These are phyloP conservation scores for Dastarcus helophoroides DNA, from an alignment of 2,888 invertebrate genomes.

Conservation along the genomic window DNA sequence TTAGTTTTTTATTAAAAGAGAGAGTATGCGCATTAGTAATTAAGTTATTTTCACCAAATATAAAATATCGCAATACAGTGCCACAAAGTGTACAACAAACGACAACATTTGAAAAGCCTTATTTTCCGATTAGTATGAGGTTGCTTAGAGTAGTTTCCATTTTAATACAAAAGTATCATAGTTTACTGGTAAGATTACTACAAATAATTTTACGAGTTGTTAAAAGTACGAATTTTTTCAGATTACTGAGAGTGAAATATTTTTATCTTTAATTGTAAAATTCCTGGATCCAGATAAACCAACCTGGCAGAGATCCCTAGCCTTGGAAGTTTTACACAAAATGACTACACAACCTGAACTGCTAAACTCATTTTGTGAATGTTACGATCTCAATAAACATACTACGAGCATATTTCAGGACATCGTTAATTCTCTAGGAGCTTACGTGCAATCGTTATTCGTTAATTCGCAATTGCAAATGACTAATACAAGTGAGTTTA, in stretches of 20 bases:
- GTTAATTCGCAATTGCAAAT: constrained; percentile 57
- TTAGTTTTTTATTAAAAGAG: constrained; percentile 88
- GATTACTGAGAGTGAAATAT: constrained; percentile 98
- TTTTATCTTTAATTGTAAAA: constrained; percentile 90
- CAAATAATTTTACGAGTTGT: too few relatives aligned
- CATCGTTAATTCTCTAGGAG: constrained; percentile 86
- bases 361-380: constrained; percentile 83
- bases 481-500: constrained; percentile 33
- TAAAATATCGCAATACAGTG: constrained; percentile 67
- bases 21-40: constrained; percentile 97
- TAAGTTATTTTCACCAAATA: constrained; percentile 93
- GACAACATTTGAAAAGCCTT: constrained; percentile 73
- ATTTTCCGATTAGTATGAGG: constrained; percentile 94
- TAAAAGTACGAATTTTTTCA: too few relatives aligned
- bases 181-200: constrained; percentile 61
- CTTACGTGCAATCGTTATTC: constrained; percentile 87
- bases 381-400: constrained; percentile 91
- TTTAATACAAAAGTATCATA: constrained; percentile 87
- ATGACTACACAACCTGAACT: constrained; percentile 83
- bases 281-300: constrained; percentile 96
- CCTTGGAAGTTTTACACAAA: constrained; percentile 91
- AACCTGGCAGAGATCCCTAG: constrained; percentile 90
- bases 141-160: constrained; percentile 85
- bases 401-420: constrained; percentile 89
- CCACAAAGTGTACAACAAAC: constrained; percentile 51